These are phyloP conservation scores for Ischnura elegans DNA, from an alignment of 2,888 invertebrate species.

Conservation along the genomic window DNA sequence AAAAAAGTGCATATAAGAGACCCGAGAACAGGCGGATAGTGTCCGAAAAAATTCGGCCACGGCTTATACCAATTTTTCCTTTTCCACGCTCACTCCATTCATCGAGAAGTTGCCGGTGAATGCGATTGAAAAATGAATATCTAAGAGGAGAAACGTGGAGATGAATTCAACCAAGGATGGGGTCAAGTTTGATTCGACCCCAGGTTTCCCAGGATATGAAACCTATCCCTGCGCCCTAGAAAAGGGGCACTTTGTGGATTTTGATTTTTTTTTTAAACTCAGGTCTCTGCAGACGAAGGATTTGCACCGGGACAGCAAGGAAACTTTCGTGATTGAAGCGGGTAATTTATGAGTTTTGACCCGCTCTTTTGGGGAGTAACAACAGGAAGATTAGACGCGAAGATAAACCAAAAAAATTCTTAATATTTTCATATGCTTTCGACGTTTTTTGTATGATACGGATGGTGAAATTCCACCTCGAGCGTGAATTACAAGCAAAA, in stretches of 20 bases:
- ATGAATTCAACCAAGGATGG: not conserved
- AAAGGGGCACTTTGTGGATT: not conserved
- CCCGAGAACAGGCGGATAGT: too few species aligned
- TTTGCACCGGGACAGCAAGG: not conserved
- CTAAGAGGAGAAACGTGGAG: not conserved
- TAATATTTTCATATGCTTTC: not conserved
- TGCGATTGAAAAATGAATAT: conserved; percentile 30
- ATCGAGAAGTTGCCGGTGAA: not conserved
- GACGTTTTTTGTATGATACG: too few species aligned
- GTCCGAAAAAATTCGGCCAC: not conserved
- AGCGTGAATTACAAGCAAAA: too few species aligned
- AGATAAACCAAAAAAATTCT: not conserved
- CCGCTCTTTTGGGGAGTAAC: not conserved
- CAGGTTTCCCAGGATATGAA: conserved; percentile 25
- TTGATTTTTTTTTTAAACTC: not conserved
- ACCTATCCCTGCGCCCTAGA: not conserved
- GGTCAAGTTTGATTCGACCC: conserved; percentile 24
- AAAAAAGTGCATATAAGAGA: too few species aligned
- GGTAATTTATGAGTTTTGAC: not conserved
- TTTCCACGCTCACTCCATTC: not conserved
- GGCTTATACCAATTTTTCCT: not conserved
- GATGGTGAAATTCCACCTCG: too few species aligned
- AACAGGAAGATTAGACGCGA: not conserved
- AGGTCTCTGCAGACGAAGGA: not conserved
- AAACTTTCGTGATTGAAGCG: not conserved